Percentiles rank a stretch among this genome's conserved stretches.
Evolutionary conservation across 2,797 vertebrate genomes (phyloP).

Genomic region (Tinamus major): DNA sequence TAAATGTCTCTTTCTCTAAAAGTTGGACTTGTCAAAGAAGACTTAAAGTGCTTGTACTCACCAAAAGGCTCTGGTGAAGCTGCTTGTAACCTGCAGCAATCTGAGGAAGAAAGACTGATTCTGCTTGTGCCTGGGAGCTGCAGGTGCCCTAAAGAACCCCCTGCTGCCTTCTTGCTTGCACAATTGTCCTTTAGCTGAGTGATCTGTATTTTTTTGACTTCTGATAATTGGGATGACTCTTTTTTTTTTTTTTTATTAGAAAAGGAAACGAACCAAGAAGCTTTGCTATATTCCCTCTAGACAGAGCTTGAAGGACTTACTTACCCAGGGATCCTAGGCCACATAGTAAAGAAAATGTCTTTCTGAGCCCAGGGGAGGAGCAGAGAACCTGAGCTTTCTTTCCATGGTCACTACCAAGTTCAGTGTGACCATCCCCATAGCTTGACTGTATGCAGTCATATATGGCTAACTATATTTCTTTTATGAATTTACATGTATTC

Average conservation of each 20-base stretch:
- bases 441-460: too few species aligned
- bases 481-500: background rate
- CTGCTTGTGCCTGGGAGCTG: background rate
- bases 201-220: background rate
- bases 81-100: background rate
- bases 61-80: background rate
- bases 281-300: background rate
- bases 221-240: background rate
- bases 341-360: too few species aligned
- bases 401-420: background rate
- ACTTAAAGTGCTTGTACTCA: background rate
- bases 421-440: background rate
- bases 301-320: background rate
- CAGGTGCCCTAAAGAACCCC: rapidly evolving
- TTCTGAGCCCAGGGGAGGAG: background rate
- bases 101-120: background rate
- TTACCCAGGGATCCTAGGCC: background rate
- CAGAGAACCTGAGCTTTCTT: background rate
- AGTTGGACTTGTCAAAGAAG: background rate
- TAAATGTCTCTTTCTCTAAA: background rate
- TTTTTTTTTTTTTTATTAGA: background rate
- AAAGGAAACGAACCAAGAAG: background rate
- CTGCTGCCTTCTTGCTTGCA: background rate
- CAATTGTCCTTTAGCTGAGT: background rate
- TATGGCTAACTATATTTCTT: background rate